Evolutionary conservation across 2,888 invertebrate species (phyloP).

Genomic region (Microctonus aethiopoides): DNA sequence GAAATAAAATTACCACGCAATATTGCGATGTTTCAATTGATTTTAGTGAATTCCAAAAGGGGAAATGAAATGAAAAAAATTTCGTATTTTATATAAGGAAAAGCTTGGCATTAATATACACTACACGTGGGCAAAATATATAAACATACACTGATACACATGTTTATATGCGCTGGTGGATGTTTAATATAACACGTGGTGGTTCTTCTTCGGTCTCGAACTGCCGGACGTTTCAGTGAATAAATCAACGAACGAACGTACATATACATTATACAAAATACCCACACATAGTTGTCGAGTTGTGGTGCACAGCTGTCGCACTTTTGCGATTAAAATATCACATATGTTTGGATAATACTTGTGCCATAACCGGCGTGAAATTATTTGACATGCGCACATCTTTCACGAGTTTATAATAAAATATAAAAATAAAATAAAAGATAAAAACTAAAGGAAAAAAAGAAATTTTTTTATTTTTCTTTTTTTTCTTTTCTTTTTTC

Average conservation of each 20-base stretch:
- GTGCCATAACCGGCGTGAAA: not conserved
- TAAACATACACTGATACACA: not conserved
- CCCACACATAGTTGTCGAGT: not conserved
- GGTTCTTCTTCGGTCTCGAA: not conserved
- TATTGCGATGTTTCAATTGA: not conserved
- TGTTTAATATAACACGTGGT: not conserved
- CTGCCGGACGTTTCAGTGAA: conserved; percentile 5
- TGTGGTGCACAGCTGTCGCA: conserved; percentile 18
- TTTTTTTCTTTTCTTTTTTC: not conserved
- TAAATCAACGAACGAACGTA: conserved; percentile 16
- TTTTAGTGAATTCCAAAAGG: not conserved
- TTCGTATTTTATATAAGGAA: not conserved
- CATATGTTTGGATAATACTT: conserved; percentile 17
- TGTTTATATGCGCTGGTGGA: not conserved
- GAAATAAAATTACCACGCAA: not conserved
- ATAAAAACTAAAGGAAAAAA: not conserved
- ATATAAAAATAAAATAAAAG: not conserved
- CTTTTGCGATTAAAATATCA: conserved; percentile 18
- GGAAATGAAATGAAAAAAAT: not conserved
- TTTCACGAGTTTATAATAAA: not conserved
- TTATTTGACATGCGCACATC: not conserved
- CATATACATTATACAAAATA: not conserved
- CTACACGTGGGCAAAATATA: not conserved
- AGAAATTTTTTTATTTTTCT: not conserved
- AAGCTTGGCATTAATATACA: not conserved